Conservation (phyloP, 35 echinoderm and acorn worm species). For the Heliocidaris erythrogramma region DNA sequence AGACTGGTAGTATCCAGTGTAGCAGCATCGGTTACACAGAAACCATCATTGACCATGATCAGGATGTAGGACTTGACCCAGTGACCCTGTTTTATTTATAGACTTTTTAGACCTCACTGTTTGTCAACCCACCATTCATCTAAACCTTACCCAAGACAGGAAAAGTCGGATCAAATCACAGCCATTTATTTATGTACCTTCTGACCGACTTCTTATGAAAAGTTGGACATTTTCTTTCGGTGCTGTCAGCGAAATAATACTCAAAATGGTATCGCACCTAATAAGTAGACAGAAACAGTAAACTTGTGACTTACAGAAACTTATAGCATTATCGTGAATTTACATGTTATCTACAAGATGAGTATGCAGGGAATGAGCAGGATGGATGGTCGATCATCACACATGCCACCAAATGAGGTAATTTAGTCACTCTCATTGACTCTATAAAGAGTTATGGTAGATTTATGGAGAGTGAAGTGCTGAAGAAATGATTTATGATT, state of each 20-base stretch:
- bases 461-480: too few species aligned
- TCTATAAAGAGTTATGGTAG: too few species aligned
- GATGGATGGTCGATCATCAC: neutral
- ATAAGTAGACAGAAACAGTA: neutral
- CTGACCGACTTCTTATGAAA: neutral
- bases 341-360: neutral
- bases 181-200: neutral
- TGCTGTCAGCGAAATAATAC: neutral
- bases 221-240: neutral
- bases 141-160: neutral
- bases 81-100: neutral
- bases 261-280: neutral
- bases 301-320: neutral
- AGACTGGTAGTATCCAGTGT: neutral
- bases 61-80: neutral
- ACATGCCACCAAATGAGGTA: conserved; percentile 6
- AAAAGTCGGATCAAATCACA: neutral
- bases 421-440: neutral
- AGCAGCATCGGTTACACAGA: neutral
- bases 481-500: too few species aligned
- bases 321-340: neutral
- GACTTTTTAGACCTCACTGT: neutral
- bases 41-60: neutral
- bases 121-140: neutral
- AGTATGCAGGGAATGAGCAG: neutral